Evolutionary conservation across 2,113 vertebrate genomes (phyloP).

Genomic region (Apodemus speciosus): DNA sequence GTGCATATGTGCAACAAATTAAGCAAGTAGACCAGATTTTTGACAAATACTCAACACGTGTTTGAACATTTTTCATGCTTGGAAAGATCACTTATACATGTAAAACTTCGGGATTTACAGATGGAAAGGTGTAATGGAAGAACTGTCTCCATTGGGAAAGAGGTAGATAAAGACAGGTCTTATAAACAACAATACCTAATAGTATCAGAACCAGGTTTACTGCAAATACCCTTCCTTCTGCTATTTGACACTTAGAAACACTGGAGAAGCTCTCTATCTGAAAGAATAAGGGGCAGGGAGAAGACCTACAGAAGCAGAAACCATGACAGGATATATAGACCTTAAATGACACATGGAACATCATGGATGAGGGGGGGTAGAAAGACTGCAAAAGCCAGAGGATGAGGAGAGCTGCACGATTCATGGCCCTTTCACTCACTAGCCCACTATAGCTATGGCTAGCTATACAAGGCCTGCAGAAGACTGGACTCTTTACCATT

Average conservation of each 20-base stretch:
- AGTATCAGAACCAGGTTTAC: neutral
- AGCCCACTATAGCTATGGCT: neutral
- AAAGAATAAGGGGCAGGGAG: neutral
- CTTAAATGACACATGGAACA: neutral
- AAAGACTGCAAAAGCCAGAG: neutral
- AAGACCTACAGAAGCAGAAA: neutral
- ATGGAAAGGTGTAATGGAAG: neutral
- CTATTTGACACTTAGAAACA: neutral
- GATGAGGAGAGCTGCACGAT: too few species aligned
- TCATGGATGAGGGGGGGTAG: too few species aligned
- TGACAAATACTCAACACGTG: neutral
- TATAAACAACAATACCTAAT: neutral
- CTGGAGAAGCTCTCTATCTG: neutral
- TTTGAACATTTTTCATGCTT: conserved; percentile 14
- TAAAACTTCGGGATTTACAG: neutral
- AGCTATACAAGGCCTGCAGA: neutral
- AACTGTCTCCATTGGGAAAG: neutral
- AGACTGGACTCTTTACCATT: too few species aligned
- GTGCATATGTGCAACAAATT: neutral
- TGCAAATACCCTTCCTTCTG: neutral
- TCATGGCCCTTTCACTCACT: neutral
- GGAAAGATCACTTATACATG: neutral
- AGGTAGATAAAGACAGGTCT: neutral
- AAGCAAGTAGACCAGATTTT: neutral
- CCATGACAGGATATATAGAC: neutral